Conservation (phyloP, 2,888 invertebrate genomes). For the Xestia ashworthii region DNA sequence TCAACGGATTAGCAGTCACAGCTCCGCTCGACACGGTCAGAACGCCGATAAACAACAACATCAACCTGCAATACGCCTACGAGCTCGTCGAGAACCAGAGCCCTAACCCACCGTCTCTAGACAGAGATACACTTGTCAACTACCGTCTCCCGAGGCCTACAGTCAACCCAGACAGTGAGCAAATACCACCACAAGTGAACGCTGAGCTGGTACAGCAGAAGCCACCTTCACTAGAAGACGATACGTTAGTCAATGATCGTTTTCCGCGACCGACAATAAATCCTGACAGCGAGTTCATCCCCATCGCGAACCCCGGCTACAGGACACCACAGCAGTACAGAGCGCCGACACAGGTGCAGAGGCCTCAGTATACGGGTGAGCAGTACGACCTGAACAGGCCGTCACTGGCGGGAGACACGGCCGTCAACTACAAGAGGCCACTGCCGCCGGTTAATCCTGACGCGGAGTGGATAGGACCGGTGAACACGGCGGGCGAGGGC, state of each 20-base stretch:
- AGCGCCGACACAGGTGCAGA: slow-evolving; percentile 77
- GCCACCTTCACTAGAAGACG: slow-evolving; percentile 90
- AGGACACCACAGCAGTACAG: slow-evolving; percentile 81
- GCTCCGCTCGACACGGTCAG: slow-evolving; percentile 85
- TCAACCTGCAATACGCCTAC: slow-evolving; percentile 90
- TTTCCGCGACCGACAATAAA: slow-evolving; percentile 92
- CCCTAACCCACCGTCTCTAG: slow-evolving; percentile 88
- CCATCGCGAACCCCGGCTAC: slow-evolving; percentile 87
- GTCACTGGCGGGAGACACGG: slow-evolving; percentile 86
- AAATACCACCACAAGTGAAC: slow-evolving; percentile 79
- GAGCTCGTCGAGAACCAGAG: slow-evolving; percentile 83
- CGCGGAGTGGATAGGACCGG: slow-evolving; percentile 90
- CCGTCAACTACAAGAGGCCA: slow-evolving; percentile 91
- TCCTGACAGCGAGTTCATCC: slow-evolving; percentile 92
- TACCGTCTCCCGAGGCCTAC: slow-evolving; percentile 92
- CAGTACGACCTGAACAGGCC: slow-evolving; percentile 86
- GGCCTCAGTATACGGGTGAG: slow-evolving; percentile 83
- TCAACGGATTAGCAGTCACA: slow-evolving; percentile 87
- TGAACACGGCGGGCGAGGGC: slow-evolving; percentile 86
- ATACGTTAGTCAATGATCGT: slow-evolving; percentile 93
- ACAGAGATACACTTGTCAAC: slow-evolving; percentile 93
- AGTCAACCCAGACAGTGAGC: slow-evolving; percentile 93
- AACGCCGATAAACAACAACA: slow-evolving; percentile 88
- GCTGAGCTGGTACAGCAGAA: slow-evolving; percentile 80
- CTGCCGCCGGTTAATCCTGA: slow-evolving; percentile 90